Base-by-base conservation (phyloP, 64 coral and sea anemone genomes). In the Pocillopora damicornis region DNA sequence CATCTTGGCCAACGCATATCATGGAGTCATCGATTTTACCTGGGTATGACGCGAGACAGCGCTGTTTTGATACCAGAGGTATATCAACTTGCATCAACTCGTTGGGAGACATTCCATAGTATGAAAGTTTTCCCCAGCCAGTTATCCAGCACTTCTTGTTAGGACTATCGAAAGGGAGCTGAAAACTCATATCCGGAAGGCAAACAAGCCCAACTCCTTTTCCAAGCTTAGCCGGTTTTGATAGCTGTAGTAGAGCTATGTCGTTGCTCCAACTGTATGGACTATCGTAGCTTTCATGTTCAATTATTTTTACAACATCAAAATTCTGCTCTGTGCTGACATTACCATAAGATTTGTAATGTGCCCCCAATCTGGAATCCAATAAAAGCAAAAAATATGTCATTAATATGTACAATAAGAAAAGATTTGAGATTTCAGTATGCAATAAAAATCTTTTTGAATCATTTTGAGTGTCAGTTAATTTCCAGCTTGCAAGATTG, bases 61-160 rank as follows among this genome's bases (percentile, higher is more conserved):
- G 76, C 11, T 66, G 37, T 26, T 79, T 81, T 2, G 68, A 75
- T n/a, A 90, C 88, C 11, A 94, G 83, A 38, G 92, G 92, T 34
- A 94, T 57, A 36, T 81, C 65, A 10, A 89, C 92, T 34, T 94
- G 88, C 65, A 85, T 82, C n/a, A 94, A 88, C 22, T 35, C 59
- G 35, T 90, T 79, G 22, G 92, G 88, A 1, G 68, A 18, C 22
- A 63, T 26, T 11, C 92, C 88, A 22, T 5, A 67, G 1, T 88
- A 94, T 11, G 57, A 63, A 1, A 94, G 75, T 58, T 42, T 89
- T n/a, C 92, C 92, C 92, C 92, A 94, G 1, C 92, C 92, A 56
- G 80, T 77, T 5, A 89, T 91, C 89, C 89, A 91, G 61, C 89
- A 91, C 1, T 20, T 71, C 36, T 75, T 87, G 67, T 61, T 30